Evolutionary conservation across 2,888 invertebrate genomes (phyloP).

Genomic region (Dynastes tityus): DNA sequence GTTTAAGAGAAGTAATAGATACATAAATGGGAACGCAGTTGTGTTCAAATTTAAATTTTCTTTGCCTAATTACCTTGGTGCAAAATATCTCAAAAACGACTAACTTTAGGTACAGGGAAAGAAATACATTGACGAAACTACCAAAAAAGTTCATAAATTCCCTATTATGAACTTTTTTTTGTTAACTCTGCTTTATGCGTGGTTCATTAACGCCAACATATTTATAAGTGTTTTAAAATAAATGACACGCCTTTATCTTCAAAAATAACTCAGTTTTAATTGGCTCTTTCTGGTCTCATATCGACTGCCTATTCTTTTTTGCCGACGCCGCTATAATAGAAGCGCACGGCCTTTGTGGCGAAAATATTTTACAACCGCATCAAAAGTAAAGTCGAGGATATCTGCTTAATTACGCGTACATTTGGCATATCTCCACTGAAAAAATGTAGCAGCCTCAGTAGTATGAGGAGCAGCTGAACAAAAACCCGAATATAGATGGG

Average conservation of each 20-base stretch:
- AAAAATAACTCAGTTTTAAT: conserved; percentile 24
- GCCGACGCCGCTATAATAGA: conserved; percentile 3
- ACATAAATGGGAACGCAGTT: no score
- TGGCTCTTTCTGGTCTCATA: background rate
- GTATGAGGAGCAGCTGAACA: conserved; percentile 3
- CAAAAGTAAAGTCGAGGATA: conserved; percentile 58
- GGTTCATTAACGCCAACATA: no score
- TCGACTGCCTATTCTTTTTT: conserved; percentile 1
- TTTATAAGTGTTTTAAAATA: background rate
- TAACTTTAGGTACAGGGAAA: no score
- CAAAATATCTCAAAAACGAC: no score
- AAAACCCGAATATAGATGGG: conserved; percentile 1
- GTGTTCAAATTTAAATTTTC: no score
- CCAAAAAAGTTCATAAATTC: no score
- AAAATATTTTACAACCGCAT: conserved; percentile 28
- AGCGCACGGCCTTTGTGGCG: conserved; percentile 3
- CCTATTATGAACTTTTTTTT: no score
- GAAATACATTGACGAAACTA: no score
- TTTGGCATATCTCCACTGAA: conserved; percentile 61
- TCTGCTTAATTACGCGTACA: conserved; percentile 62
- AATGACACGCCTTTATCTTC: background rate
- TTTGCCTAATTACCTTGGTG: no score
- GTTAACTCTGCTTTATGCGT: no score
- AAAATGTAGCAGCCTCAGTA: conserved; percentile 23
- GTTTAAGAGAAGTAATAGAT: no score